Percentiles rank a stretch among this genome's conserved stretches.
phyloP scores from a whole-genome alignment of 1,140 invertebrate species.

The Drosophila asahinai region DNA sequence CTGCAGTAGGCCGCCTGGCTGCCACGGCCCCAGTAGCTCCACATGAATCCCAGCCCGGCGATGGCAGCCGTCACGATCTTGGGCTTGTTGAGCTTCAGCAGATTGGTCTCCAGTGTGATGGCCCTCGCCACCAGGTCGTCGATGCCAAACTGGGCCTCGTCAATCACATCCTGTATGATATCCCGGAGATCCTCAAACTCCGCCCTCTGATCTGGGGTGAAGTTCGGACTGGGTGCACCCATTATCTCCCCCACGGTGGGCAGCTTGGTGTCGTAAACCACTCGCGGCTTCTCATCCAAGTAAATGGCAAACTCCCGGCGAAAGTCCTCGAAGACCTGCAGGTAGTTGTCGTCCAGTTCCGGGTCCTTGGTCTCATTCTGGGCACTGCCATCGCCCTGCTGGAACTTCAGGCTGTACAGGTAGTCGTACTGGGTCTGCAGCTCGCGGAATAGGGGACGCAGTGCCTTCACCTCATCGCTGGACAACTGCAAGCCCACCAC shows the following conservation, averaged over 20 bases:
- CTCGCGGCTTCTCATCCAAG: slow-evolving; percentile 39
- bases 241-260: slow-evolving; percentile 66
- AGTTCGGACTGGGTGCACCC: slow-evolving; percentile 31
- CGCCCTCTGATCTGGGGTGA: slow-evolving; percentile 42
- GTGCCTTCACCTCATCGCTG: slow-evolving; percentile 50
- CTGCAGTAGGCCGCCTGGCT: slow-evolving; percentile 74
- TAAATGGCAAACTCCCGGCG: slow-evolving; percentile 42
- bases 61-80: slow-evolving; percentile 71
- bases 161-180: slow-evolving; percentile 69
- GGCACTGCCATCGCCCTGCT: slow-evolving; percentile 57
- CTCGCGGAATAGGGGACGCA: slow-evolving; percentile 67
- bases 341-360: slow-evolving; percentile 35
- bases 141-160: slow-evolving; percentile 69
- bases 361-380: neutral
- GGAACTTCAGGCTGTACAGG: slow-evolving; percentile 41
- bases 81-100: slow-evolving; percentile 70
- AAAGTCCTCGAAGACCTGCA: slow-evolving; percentile 50
- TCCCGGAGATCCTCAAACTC: slow-evolving; percentile 66
- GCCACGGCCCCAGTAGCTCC: slow-evolving; percentile 54
- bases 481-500: slow-evolving; percentile 56
- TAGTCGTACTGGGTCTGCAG: slow-evolving; percentile 72
- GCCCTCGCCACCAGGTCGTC: slow-evolving; percentile 61
- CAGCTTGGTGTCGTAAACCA: slow-evolving; percentile 66
- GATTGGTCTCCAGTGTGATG: slow-evolving; percentile 48
- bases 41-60: slow-evolving; percentile 55